Conservation (phyloP, 2,888 invertebrate species). For the Drosophila bunnanda region DNA sequence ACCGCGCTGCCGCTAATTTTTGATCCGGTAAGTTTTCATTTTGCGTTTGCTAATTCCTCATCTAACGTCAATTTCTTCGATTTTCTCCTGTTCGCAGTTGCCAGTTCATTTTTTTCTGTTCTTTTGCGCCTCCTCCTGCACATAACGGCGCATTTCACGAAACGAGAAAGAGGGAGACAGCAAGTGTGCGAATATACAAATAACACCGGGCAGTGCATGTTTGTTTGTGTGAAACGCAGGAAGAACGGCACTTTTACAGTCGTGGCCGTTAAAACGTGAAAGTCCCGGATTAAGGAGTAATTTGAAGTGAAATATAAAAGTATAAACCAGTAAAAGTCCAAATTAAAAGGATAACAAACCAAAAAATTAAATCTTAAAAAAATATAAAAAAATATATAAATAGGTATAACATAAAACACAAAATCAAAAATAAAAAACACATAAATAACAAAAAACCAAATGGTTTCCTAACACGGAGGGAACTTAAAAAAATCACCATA, state of each 20-base stretch:
- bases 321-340: constrained; percentile 8
- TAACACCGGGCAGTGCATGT: constrained; percentile 8
- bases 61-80: background rate
- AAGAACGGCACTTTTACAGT: constrained; percentile 44
- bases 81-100: constrained; percentile 30
- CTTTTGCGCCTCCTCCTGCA: constrained; percentile 28
- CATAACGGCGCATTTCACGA: constrained; percentile 54
- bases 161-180: constrained; percentile 9
- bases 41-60: background rate
- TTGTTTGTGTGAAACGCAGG: constrained; percentile 26
- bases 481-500: constrained; percentile 26
- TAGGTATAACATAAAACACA: constrained; percentile 27
- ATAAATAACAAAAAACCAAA: constrained; percentile 25
- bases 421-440: constrained; percentile 25
- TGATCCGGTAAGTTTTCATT: constrained; percentile 17
- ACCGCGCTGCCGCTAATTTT: constrained; percentile 14
- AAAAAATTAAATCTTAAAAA: constrained; percentile 2
- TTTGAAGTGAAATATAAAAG: constrained; percentile 51
- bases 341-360: constrained; percentile 14
- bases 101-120: constrained; percentile 22
- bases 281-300: constrained; percentile 27
- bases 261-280: constrained; percentile 17
- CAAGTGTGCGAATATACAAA: constrained; percentile 23
- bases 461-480: constrained; percentile 41
- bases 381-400: constrained; percentile 24